Evolutionary conservation across 2,888 invertebrate genomes (phyloP), one percentile per base, ranked within the genome.

Genomic region (Agrenia bidenticulata): DNA sequence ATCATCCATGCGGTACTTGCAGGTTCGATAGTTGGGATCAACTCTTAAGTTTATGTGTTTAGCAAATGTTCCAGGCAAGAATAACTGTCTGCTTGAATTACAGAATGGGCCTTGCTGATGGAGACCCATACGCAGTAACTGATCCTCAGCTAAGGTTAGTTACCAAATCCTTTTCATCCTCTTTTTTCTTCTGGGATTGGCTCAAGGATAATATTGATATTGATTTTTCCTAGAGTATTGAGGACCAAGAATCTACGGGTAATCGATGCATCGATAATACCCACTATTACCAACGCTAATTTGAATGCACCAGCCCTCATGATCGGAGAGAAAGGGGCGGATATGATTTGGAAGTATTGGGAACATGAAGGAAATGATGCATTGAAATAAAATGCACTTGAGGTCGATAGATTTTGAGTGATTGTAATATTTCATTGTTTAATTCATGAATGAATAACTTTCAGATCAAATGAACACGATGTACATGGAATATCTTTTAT

Each of bases 1-100:
- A 74, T 50, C 75, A 75, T 51, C 75, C 73, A 2, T 71, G 68
- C 21, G 64, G 57, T 2, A 57, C 41, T 19, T 57, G 57, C 57
- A 41, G 41, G 57, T 41, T 24, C n/a, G n/a, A n/a, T n/a, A n/a
- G n/a, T n/a, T n/a, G n/a, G n/a, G n/a, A n/a, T n/a, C n/a, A n/a
- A 39, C 9, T 15, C n/a, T n/a, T 11, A 15, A 39, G 39, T 39
- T 39, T 39, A 39, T 15, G 9, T 39, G 15, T 11, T 11, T 15
- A 11, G 15, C 39, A 9, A 39, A 9, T 39, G 9, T 15, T 15
- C 9, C 9, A 39, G 45, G 45, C n/a, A 5, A 45, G 5, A 45
- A 45, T 5, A 19, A 17, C 45, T 32, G 32, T 32, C 45, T 7
- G 7, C 15, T 9, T 7, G 4, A 19, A 5, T 23, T 24, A 7